Evolutionary conservation across 2,113 vertebrate species (phyloP).

Genomic region (Scomber scombrus): DNA sequence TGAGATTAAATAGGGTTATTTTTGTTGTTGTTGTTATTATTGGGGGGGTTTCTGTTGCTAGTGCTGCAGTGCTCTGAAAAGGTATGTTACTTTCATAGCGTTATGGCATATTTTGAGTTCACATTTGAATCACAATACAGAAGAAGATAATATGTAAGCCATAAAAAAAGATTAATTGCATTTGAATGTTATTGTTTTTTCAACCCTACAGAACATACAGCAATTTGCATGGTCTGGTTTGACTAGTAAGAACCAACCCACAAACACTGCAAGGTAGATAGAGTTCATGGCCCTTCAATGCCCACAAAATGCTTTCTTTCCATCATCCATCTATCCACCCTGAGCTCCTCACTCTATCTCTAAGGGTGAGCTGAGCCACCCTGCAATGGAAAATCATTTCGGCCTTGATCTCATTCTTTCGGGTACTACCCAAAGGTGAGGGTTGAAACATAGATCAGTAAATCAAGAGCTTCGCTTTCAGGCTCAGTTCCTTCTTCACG

Average conservation of each 20-base stretch:
- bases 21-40: no score
- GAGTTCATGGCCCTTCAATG: neutral
- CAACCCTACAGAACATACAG: neutral
- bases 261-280: neutral
- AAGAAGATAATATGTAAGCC: neutral
- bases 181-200: neutral
- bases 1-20: slow-evolving; percentile 49
- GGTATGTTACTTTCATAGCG: neutral
- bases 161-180: neutral
- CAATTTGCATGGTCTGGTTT: neutral
- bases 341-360: no score
- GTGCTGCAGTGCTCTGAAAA: slow-evolving; percentile 5
- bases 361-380: no score
- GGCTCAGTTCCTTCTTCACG: no score
- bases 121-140: slow-evolving; percentile 1
- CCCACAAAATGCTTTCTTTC: neutral
- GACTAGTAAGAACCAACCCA: neutral
- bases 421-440: neutral
- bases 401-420: neutral
- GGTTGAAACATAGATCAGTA: neutral
- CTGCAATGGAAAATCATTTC: no score
- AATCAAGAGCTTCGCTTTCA: no score
- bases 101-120: slow-evolving; percentile 5
- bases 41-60: neutral
- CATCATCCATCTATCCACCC: neutral